Evolutionary conservation across 35 echinoderm and acorn worm species (phyloP).

Genomic region (Apostichopus parvimensis): DNA sequence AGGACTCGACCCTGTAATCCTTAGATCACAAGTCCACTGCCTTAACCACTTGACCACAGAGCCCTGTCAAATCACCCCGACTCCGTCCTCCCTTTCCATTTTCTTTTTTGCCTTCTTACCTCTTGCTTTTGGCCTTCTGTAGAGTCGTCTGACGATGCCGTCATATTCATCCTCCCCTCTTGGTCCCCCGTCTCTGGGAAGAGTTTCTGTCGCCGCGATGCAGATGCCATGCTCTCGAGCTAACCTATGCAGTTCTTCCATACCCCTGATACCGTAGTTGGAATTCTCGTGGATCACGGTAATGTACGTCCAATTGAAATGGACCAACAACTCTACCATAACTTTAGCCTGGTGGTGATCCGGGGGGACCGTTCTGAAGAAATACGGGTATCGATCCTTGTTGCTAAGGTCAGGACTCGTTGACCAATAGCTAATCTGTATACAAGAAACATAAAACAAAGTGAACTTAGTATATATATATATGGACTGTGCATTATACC

Average conservation of each 20-base stretch:
- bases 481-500: too few relatives aligned
- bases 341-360: conserved; percentile 79
- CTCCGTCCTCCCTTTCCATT: not conserved
- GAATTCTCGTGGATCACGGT: conserved; percentile 95
- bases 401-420: conserved; percentile 93
- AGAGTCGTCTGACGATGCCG: conserved; percentile 54
- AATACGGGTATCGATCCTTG: conserved; percentile 84
- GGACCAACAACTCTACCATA: conserved; percentile 75
- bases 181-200: conserved; percentile 55
- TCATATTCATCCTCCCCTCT: conserved; percentile 62
- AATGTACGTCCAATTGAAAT: conserved; percentile 98
- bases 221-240: conserved; percentile 67
- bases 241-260: conserved; percentile 63
- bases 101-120: conserved; percentile 39
- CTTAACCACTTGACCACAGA: too few relatives aligned
- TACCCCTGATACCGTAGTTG: conserved; percentile 80
- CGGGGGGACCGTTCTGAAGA: conserved; percentile 85
- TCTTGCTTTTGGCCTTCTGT: conserved; percentile 50
- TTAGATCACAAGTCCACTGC: too few relatives aligned
- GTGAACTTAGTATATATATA: too few relatives aligned
- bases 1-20: too few relatives aligned
- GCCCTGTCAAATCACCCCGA: too few relatives aligned
- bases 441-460: not conserved
- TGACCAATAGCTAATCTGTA: conserved; percentile 94
- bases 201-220: conserved; percentile 63